Evolutionary conservation across 2,113 vertebrate genomes (phyloP).

Genomic region (Antechinus stuartii): DNA sequence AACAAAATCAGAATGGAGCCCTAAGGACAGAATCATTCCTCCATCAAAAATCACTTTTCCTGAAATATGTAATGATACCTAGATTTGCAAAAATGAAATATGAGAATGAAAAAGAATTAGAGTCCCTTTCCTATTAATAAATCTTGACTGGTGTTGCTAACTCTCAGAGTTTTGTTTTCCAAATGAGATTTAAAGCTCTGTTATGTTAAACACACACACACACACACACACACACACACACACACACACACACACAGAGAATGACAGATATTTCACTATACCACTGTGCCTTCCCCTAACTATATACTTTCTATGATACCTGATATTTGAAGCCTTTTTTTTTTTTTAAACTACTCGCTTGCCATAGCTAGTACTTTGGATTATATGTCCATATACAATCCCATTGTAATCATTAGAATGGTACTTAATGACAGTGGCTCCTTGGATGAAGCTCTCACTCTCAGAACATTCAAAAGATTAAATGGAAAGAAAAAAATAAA

Average conservation of each 20-base stretch:
- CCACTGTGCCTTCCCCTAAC: not conserved
- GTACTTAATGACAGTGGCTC: slow-evolving; percentile 47
- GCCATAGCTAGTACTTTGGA: slow-evolving; percentile 29
- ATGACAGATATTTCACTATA: slow-evolving; percentile 43
- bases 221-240: not conserved
- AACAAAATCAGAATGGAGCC: slow-evolving; percentile 56
- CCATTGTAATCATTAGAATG: slow-evolving; percentile 59
- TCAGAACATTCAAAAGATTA: slow-evolving; percentile 59
- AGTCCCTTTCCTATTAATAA: slow-evolving; percentile 65
- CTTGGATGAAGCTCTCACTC: slow-evolving; percentile 47
- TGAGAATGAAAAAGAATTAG: slow-evolving; percentile 57
- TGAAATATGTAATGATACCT: slow-evolving; percentile 59
- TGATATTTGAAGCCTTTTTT: slow-evolving; percentile 24
- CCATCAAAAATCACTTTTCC: slow-evolving; percentile 71
- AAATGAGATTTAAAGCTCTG: slow-evolving; percentile 56
- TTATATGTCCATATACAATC: slow-evolving; percentile 30
- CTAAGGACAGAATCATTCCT: slow-evolving; percentile 66
- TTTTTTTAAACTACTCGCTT: not conserved
- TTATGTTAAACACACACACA: slow-evolving; percentile 55
- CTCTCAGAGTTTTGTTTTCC: slow-evolving; percentile 62
- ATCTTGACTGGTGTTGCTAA: slow-evolving; percentile 53
- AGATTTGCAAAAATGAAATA: slow-evolving; percentile 67
- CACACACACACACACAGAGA: slow-evolving; percentile 53
- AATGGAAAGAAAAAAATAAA: slow-evolving; percentile 48
- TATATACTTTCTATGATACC: slow-evolving; percentile 27